Evolutionary conservation across 1,140 invertebrate species (phyloP), one percentile per base, ranked within the genome.

Genomic region (Drosophila lowei): DNA sequence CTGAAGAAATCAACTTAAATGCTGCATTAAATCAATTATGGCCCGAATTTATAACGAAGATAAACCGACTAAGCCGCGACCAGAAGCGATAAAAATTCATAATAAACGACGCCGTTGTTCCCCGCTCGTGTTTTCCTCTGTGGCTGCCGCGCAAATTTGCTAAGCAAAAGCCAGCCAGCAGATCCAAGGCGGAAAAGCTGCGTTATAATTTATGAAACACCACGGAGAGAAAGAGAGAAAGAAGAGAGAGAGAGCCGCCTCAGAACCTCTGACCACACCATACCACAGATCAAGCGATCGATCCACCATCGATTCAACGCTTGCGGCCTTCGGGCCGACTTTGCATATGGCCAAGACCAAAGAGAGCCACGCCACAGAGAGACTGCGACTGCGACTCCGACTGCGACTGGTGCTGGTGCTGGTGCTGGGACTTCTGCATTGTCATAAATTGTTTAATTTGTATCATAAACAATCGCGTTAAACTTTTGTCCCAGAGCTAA

Each of bases 391-490:
- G 46, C 6, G 28, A 44, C n/a, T 25, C 34, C 48, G 55, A 47
- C 53, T 23, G 70, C 34, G 41, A 42, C 57, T 38, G 44, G 34
- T 9, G 48, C 48, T 23, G 70, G 42, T 44, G 47, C 57, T 38
- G 44, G 34, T 9, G 48, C 48, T 65, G 63, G 55, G 50, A 68
- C 63, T 72, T 76, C 62, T 81, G 80, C 80, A 90, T 90, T 90
- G 89, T 91, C 90, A 91, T 91, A 91, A 91, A 91, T 91, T 91
- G 90, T 91, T 91, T 91, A 91, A 91, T 91, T 91, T 91, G 90
- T 91, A 91, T 91, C 90, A 91, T 91, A 91, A 91, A 91, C 90
- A 91, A 91, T 91, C 90, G 90, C 88, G 90, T 91, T 91, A 91
- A 90, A 91, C 80, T 90, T 90, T 88, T 89, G 88, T 90, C 86